phyloP scores from a whole-genome alignment of 23 tunicate genomes.

The Halocynthia aurantium region DNA sequence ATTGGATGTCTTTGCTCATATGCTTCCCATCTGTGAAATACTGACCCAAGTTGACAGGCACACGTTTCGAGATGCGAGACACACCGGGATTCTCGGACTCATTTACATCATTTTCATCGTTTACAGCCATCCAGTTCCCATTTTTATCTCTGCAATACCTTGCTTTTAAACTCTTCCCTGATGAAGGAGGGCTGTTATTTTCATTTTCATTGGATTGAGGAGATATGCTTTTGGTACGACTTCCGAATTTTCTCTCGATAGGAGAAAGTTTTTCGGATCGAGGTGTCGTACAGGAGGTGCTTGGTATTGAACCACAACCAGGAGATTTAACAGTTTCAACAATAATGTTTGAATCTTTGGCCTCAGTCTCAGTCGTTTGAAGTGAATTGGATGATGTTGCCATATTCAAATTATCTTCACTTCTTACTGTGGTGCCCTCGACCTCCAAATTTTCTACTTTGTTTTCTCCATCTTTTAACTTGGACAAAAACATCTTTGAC shows the following conservation, averaged over 20 bases:
- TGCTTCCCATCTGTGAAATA: no score
- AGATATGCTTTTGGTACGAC: background rate
- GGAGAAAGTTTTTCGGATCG: background rate
- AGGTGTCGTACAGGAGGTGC: background rate
- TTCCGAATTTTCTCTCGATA: background rate
- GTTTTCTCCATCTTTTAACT: background rate
- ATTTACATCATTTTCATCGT: background rate
- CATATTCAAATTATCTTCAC: background rate
- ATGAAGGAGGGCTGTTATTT: background rate
- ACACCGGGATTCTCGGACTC: background rate
- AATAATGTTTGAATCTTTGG: background rate
- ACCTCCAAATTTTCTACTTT: background rate
- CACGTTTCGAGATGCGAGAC: background rate
- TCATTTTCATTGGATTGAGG: background rate
- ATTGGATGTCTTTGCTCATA: no score
- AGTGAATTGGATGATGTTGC: background rate
- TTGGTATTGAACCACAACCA: background rate
- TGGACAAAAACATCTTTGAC: background rate
- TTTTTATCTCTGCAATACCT: conserved; percentile 14
- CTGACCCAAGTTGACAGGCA: no score
- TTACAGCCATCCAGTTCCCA: conserved; percentile 10
- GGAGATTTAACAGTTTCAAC: background rate
- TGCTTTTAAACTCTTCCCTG: conserved; percentile 6
- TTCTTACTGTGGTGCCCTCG: background rate
- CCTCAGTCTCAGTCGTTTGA: background rate